These are phyloP conservation scores for Chironomus striatipennis DNA, from an alignment of 1,140 invertebrate genomes.

Conservation along the genomic window DNA sequence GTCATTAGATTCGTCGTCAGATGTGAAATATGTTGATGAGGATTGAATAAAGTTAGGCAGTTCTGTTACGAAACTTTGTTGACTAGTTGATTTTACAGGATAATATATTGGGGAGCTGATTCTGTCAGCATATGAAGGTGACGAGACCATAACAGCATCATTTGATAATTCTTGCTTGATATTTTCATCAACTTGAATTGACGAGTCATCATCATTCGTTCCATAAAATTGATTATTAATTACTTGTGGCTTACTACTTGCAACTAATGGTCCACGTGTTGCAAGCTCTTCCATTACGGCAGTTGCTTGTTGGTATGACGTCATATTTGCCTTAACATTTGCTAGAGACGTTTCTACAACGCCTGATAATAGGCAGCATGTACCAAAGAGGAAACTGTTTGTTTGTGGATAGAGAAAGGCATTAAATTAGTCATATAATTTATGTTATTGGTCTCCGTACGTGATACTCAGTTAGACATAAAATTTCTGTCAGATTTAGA, in stretches of 20 bases:
- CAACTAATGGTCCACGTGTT: constrained; percentile 24
- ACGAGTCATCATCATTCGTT: constrained; percentile 34
- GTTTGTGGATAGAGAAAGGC: neutral
- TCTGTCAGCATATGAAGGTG: constrained; percentile 1
- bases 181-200: constrained; percentile 26
- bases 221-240: constrained; percentile 19
- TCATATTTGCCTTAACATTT: constrained; percentile 20
- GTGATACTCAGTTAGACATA: neutral
- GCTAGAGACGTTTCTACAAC: constrained; percentile 30
- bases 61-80: constrained; percentile 15
- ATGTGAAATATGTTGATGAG: neutral
- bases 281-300: constrained; percentile 3
- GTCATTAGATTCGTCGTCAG: neutral
- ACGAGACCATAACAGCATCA: neutral
- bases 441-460: neutral
- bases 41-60: constrained; percentile 22
- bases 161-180: constrained; percentile 28
- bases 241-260: constrained; percentile 30
- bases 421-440: no score
- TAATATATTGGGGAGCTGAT: neutral
- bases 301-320: constrained; percentile 17
- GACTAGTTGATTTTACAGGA: neutral
- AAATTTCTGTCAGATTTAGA: no score
- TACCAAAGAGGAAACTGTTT: constrained; percentile 71
- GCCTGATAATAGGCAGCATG: constrained; percentile 67